phyloP scores from a whole-genome alignment of 2,888 invertebrate genomes.

The Odontocerum albicorne region DNA sequence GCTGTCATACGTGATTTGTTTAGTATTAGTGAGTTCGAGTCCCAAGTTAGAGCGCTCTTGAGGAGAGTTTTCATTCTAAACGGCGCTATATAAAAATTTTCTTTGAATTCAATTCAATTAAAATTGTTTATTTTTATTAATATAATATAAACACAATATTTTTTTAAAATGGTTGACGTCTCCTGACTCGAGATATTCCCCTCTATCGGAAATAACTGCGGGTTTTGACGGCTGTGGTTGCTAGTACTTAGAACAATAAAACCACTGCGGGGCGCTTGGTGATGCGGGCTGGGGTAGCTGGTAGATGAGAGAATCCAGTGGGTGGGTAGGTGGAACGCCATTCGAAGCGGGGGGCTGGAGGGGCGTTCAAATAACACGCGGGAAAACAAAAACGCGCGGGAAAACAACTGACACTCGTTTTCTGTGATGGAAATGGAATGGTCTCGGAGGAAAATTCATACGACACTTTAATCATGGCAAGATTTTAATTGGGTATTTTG shows the following conservation, averaged over 20 bases:
- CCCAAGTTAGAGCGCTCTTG: too few relatives aligned
- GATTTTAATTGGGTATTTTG: too few relatives aligned
- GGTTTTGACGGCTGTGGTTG: slow-evolving; percentile 4
- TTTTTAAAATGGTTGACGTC: not conserved
- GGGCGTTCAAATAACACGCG: slow-evolving; percentile 9
- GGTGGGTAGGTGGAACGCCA: not conserved
- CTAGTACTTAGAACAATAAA: slow-evolving; percentile 5
- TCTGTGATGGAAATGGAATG: not conserved
- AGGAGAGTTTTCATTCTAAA: too few relatives aligned
- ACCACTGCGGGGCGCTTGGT: not conserved
- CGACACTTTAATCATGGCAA: not conserved
- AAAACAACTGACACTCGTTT: slow-evolving; percentile 11
- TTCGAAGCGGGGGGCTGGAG: not conserved
- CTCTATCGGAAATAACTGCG: slow-evolving; percentile 8
- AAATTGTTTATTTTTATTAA: too few relatives aligned
- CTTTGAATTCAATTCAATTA: too few relatives aligned
- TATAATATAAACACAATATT: too few relatives aligned
- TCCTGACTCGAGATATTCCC: slow-evolving; percentile 3
- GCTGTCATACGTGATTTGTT: too few relatives aligned
- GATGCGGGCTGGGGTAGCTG: too few relatives aligned
- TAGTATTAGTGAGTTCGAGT: too few relatives aligned
- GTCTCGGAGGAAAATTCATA: not conserved
- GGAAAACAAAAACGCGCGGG: slow-evolving; percentile 13
- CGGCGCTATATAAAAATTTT: too few relatives aligned
- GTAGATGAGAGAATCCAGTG: not conserved